phyloP scores from a whole-genome alignment of 37 sponge, comb jelly and placozoan genomes.

The Tethya wilhelma region DNA sequence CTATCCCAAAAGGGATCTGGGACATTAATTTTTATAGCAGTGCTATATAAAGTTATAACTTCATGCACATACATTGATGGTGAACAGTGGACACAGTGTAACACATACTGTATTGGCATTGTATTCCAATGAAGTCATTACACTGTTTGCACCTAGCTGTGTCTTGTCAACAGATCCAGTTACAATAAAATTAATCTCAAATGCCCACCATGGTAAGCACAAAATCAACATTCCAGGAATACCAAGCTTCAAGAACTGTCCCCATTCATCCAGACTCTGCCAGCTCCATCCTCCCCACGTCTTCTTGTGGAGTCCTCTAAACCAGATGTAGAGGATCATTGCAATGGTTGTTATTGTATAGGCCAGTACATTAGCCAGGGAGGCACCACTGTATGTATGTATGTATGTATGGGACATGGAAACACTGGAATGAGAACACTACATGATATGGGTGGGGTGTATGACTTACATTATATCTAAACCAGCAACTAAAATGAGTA shows the following conservation, averaged over 20 bases:
- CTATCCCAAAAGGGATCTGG: too few relatives aligned
- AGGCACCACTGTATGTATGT: constrained; percentile 39
- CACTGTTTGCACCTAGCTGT: too few relatives aligned
- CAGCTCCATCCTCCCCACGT: constrained; percentile 79
- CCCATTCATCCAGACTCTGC: constrained; percentile 65
- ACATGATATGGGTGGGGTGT: too few relatives aligned
- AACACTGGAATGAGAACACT: too few relatives aligned
- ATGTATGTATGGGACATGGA: too few relatives aligned
- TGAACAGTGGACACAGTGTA: too few relatives aligned
- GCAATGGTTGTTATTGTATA: constrained; percentile 1
- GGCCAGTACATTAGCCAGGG: constrained; percentile 13
- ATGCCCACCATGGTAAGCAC: constrained; percentile 51
- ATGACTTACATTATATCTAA: constrained; percentile 45
- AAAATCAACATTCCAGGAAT: constrained; percentile 45
- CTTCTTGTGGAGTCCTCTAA: constrained; percentile 40
- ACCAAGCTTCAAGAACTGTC: constrained; percentile 27
- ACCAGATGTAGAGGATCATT: constrained; percentile 35
- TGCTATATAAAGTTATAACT: too few relatives aligned
- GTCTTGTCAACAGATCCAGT: constrained; percentile 31
- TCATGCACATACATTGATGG: too few relatives aligned
- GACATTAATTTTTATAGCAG: too few relatives aligned
- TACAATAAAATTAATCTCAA: constrained; percentile 61
- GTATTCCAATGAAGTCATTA: too few relatives aligned
- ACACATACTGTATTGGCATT: too few relatives aligned
- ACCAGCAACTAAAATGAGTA: constrained; percentile 24